Evolutionary conservation across 2,888 invertebrate species (phyloP).

Genomic region (Ethmia dodecea): DNA sequence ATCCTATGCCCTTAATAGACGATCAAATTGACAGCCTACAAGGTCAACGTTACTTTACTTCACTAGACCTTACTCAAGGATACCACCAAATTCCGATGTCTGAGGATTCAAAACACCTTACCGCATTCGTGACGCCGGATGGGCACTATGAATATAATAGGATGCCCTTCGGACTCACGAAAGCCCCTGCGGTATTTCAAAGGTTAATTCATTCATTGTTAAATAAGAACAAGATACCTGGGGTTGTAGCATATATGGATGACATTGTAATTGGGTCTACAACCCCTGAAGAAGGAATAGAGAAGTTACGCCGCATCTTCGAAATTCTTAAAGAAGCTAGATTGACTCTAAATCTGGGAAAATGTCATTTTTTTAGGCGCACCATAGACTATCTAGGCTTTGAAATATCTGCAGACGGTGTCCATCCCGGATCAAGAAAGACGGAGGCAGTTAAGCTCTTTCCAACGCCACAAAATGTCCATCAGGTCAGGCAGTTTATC

Average conservation of each 20-base stretch:
- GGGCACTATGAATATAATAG: conserved; percentile 5
- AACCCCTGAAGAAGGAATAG: conserved; percentile 6
- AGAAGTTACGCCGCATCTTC: background rate
- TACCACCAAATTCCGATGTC: too few relatives aligned
- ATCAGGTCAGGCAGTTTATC: too few relatives aligned
- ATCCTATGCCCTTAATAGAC: conserved; percentile 21
- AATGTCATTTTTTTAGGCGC: conserved; percentile 11
- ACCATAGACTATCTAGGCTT: background rate
- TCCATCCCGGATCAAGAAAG: background rate
- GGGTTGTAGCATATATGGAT: conserved; percentile 14
- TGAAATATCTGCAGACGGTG: conserved; percentile 1
- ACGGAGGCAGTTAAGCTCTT: background rate
- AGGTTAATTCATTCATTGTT: conserved; percentile 1
- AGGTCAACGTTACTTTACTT: conserved; percentile 6
- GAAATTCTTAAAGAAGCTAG: conserved; percentile 3
- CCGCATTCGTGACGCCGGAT: conserved; percentile 4
- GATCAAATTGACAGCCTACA: too few relatives aligned
- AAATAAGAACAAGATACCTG: conserved; percentile 2
- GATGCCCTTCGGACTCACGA: conserved; percentile 1
- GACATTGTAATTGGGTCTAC: conserved; percentile 11
- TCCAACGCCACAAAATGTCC: background rate
- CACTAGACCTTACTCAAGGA: too few relatives aligned
- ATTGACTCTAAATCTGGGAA: conserved; percentile 9
- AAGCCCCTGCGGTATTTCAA: conserved; percentile 6
- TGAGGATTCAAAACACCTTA: conserved; percentile 1